Conservation (phyloP, 2,113 vertebrate genomes). For the Hippocampus guttulatus region DNA sequence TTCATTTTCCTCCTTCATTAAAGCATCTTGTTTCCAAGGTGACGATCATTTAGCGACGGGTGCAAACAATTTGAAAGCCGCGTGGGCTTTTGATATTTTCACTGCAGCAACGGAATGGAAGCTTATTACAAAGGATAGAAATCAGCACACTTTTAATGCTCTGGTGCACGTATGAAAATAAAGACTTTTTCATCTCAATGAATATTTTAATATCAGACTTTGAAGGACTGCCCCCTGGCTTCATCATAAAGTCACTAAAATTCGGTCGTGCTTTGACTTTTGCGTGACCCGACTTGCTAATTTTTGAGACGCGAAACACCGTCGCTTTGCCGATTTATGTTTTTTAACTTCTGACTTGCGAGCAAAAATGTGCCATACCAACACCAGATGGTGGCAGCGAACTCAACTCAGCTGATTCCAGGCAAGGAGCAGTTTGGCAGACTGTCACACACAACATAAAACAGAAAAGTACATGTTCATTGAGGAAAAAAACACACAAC, state of each 20-base stretch:
- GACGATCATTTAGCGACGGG: constrained; percentile 64
- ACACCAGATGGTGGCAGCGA: too few species aligned
- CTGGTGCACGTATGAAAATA: constrained; percentile 53
- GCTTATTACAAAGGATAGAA: constrained; percentile 47
- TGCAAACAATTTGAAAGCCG: constrained; percentile 57
- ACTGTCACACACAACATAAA: too few species aligned
- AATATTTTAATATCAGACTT: constrained; percentile 55
- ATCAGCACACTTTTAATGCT: constrained; percentile 56
- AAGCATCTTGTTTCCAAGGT: constrained; percentile 69
- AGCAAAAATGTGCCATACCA: too few species aligned
- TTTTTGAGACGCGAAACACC: not conserved
- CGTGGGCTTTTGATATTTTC: constrained; percentile 48
- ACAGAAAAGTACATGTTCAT: too few species aligned
- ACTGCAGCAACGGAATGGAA: constrained; percentile 43
- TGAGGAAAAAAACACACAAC: too few species aligned
- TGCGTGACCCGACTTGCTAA: not conserved
- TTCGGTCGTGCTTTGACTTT: not conserved
- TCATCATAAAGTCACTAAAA: constrained; percentile 8
- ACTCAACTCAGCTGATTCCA: too few species aligned
- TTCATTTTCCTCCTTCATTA: constrained; percentile 73
- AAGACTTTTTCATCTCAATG: constrained; percentile 48
- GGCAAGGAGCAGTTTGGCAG: too few species aligned
- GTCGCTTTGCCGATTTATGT: too few species aligned
- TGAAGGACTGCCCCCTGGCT: constrained; percentile 29
- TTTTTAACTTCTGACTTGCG: too few species aligned